Base-by-base conservation (phyloP, 53 echinoderm and acorn worm species). In the Zoroaster sp. region DNA sequence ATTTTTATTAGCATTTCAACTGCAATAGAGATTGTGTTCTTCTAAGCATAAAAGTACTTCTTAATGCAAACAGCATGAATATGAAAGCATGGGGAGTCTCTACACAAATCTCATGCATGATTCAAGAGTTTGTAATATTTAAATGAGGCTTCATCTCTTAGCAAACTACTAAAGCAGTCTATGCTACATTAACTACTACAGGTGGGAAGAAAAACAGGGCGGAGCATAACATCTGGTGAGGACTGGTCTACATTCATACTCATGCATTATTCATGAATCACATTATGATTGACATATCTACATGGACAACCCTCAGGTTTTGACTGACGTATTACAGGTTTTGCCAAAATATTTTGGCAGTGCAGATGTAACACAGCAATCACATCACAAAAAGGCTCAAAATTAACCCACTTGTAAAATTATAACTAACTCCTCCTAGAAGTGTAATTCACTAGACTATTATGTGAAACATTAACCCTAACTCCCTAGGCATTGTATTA, bases 331-430 rank as follows among this genome's bases (percentile, higher is more conserved):
- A 4, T 7, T 18, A n/a, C 4, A 18, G 12, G 12, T 59, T 72
- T 4, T 39, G n/a, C 41, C 20, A 9, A 63, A n/a, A 44, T 5
- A 6, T 5, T 6, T 25, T 17, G 74, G 38, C 4, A 18, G 15
- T 63, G 63, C 18, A 38, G 37, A 3, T 74, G 74, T 1, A 46
- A 14, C 85, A 83, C 49, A 69, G 67, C 83, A 83, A 49, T 70
- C 71, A 70, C 18, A 45, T 34, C 28, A 75, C n/a, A n/a, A 11
- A 18, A 68, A 3, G 38, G 83, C 83, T 83, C 51, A 23, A 85
- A 72, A 85, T 85, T 71, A 85, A 85, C 71, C 72, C 71, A 85
- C 5, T n/a, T n/a, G n/a, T n/a, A n/a, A n/a, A n/a, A n/a, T n/a
- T n/a, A n/a, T n/a, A n/a, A n/a, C n/a, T n/a, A n/a, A n/a, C n/a